phyloP scores from a whole-genome alignment of 1,140 invertebrate genomes.

The Harlomillsia oculata region DNA sequence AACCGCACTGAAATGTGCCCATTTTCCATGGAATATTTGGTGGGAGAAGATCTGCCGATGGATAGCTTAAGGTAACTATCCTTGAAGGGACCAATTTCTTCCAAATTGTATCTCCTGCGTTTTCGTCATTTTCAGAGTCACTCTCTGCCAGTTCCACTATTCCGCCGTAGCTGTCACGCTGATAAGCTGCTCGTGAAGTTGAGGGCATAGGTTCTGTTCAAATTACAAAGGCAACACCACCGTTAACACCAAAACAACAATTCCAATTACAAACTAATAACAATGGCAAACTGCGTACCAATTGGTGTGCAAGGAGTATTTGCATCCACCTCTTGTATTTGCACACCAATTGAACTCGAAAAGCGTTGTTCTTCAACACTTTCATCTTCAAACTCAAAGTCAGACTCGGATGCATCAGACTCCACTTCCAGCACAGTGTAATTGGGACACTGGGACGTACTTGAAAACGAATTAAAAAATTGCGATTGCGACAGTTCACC shows the following conservation, averaged over 20 bases:
- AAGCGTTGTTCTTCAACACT: neutral
- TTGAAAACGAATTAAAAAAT: no score
- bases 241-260: no score
- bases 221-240: neutral
- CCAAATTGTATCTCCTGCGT: neutral
- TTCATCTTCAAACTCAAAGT: neutral
- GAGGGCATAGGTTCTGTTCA: neutral
- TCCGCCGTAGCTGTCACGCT: neutral
- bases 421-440: conserved; percentile 8
- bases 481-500: no score
- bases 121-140: conserved; percentile 3
- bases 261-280: no score
- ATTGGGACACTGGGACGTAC: no score
- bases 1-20: neutral
- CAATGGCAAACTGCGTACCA: no score
- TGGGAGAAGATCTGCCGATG: neutral
- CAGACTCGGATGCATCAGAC: no score
- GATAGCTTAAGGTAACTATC: neutral
- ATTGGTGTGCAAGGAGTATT: no score
- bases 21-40: neutral
- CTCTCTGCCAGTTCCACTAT: conserved; percentile 1
- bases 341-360: no score
- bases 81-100: conserved; percentile 4
- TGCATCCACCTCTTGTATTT: no score
- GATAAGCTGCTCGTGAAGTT: neutral